Evolutionary conservation across 2,888 invertebrate species (phyloP).

Genomic region (Cactoblastis cactorum): DNA sequence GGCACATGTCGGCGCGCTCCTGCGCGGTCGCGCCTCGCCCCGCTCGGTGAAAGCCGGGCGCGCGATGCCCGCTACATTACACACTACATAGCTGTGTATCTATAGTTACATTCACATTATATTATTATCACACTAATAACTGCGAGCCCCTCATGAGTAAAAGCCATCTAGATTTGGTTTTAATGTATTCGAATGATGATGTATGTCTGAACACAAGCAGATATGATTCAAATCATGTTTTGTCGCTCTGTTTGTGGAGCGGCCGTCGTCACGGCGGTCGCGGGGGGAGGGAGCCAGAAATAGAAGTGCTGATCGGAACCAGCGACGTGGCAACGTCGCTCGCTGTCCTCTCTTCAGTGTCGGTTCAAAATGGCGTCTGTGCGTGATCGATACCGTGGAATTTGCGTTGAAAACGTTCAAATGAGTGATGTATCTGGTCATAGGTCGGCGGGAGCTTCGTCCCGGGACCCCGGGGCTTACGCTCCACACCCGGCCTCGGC

Average conservation of each 20-base stretch:
- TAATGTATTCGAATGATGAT: constrained; percentile 46
- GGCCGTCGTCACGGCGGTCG: constrained; percentile 48
- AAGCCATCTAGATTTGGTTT: constrained; percentile 55
- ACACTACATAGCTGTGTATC: constrained; percentile 43
- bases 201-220: constrained; percentile 40
- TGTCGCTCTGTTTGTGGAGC: constrained; percentile 61
- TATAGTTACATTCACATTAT: constrained; percentile 52
- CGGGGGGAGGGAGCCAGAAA: constrained; percentile 66
- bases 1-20: constrained; percentile 78
- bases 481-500: constrained; percentile 58
- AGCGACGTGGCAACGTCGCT: constrained; percentile 76
- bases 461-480: constrained; percentile 62
- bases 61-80: constrained; percentile 45
- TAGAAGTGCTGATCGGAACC: constrained; percentile 70
- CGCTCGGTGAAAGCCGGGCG: constrained; percentile 71
- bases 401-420: constrained; percentile 69
- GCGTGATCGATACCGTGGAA: constrained; percentile 78
- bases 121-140: constrained; percentile 58
- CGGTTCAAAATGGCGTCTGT: constrained; percentile 78
- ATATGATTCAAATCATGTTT: constrained; percentile 60
- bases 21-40: constrained; percentile 72
- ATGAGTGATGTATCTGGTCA: constrained; percentile 71
- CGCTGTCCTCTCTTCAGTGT: constrained; percentile 63
- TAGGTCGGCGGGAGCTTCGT: constrained; percentile 70
- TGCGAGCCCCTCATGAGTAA: constrained; percentile 29